Conservation (phyloP, 1,140 invertebrate species). For the Bombus pascuorum region DNA sequence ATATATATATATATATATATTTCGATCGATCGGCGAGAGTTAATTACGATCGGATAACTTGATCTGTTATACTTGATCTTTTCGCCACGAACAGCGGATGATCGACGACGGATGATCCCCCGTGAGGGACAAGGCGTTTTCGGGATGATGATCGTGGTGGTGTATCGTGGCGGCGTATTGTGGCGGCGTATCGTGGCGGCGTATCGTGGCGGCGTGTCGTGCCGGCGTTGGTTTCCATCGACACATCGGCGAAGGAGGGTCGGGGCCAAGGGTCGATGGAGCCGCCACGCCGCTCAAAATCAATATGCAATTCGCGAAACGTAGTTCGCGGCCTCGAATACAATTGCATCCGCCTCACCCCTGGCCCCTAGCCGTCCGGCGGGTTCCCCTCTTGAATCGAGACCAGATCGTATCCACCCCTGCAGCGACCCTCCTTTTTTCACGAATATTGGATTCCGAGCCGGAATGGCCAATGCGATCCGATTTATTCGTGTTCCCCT, state of each 20-base stretch:
- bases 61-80: neutral
- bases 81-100: neutral
- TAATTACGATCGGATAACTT: neutral
- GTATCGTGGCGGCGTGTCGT: neutral
- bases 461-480: constrained; percentile 54
- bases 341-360: constrained; percentile 42
- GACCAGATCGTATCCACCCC: constrained; percentile 15
- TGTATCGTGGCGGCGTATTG: too few species aligned
- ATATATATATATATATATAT: neutral
- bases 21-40: neutral
- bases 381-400: constrained; percentile 19
- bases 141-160: neutral
- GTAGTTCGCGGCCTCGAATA: constrained; percentile 55
- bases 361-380: neutral
- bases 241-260: neutral
- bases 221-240: constrained; percentile 15
- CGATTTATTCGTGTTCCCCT: constrained; percentile 47
- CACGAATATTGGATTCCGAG: constrained; percentile 57
- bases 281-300: constrained; percentile 37
- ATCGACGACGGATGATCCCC: too few species aligned
- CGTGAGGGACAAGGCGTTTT: neutral
- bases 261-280: neutral
- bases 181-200: neutral
- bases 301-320: constrained; percentile 61
- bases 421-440: constrained; percentile 40